phyloP scores from a whole-genome alignment of 2,888 invertebrate genomes.

The Agonopterix subpropinquella region DNA sequence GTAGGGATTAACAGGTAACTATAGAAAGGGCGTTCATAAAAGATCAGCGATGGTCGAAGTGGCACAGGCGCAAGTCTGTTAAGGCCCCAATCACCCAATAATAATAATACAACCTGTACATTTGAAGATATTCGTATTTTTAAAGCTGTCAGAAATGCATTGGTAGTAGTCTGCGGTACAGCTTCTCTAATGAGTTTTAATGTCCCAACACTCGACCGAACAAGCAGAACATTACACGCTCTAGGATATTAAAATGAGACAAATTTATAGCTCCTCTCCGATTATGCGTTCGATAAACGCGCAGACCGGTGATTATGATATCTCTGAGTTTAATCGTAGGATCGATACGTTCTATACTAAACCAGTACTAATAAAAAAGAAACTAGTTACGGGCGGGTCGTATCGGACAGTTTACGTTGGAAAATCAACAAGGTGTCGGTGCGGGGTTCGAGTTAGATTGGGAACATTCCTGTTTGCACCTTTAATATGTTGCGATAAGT shows the following conservation, averaged over 20 bases:
- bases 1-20: too few species aligned
- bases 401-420: constrained; percentile 66
- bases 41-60: too few species aligned
- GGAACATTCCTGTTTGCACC: constrained; percentile 7
- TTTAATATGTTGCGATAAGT: too few species aligned
- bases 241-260: constrained; percentile 72
- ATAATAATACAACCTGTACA: too few species aligned
- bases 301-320: constrained; percentile 74
- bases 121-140: too few species aligned
- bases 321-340: constrained; percentile 67
- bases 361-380: constrained; percentile 73
- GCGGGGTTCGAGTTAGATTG: constrained; percentile 22
- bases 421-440: constrained; percentile 69
- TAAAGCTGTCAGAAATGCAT: too few species aligned
- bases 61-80: too few species aligned
- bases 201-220: constrained; percentile 46
- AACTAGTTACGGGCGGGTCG: constrained; percentile 63
- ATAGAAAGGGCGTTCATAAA: too few species aligned
- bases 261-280: constrained; percentile 70
- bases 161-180: too few species aligned
- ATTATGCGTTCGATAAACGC: constrained; percentile 73
- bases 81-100: too few species aligned
- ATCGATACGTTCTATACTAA: constrained; percentile 71
- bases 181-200: constrained; percentile 40
- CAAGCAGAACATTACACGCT: constrained; percentile 59